Percentiles rank a stretch among this genome's conserved stretches.
These are phyloP conservation scores for Papilio aristodemus DNA, from an alignment of 1,140 invertebrate species.

Conservation along the genomic window DNA sequence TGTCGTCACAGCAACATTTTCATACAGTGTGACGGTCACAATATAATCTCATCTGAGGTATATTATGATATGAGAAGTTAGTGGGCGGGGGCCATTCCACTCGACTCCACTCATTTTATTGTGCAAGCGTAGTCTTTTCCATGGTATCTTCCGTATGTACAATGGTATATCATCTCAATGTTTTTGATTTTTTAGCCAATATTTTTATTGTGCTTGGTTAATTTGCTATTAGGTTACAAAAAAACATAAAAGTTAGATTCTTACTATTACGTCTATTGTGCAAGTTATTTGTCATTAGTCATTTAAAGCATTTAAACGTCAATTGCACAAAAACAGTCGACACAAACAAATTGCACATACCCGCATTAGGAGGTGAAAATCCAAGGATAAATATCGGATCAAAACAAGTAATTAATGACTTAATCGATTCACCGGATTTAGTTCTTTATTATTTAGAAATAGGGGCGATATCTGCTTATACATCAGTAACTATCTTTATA, in stretches of 20 bases:
- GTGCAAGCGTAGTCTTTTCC: no score
- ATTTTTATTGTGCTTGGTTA: no score
- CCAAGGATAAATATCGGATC: conserved; percentile 73
- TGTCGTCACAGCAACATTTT: no score
- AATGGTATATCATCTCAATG: no score
- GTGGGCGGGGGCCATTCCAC: background rate
- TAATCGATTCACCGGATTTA: conserved; percentile 38
- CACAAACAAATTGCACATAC: conserved; percentile 77
- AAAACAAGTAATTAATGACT: conserved; percentile 66
- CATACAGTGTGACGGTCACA: no score
- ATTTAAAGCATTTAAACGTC: conserved; percentile 67
- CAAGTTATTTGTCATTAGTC: conserved; percentile 64
- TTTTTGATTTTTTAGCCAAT: no score
- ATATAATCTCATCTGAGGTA: no score
- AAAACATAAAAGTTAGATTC: background rate
- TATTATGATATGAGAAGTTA: no score
- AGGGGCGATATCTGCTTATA: conserved; percentile 41
- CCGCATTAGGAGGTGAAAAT: conserved; percentile 78
- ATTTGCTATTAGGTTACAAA: background rate
- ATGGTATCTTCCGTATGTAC: no score
- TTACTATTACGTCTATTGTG: conserved; percentile 3
- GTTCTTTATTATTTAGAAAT: conserved; percentile 36
- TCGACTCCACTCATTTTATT: background rate
- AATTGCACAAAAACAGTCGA: conserved; percentile 77
- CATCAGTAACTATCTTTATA: conserved; percentile 49